phyloP scores from a whole-genome alignment of 2,797 vertebrate species.

The Acomys russatus region DNA sequence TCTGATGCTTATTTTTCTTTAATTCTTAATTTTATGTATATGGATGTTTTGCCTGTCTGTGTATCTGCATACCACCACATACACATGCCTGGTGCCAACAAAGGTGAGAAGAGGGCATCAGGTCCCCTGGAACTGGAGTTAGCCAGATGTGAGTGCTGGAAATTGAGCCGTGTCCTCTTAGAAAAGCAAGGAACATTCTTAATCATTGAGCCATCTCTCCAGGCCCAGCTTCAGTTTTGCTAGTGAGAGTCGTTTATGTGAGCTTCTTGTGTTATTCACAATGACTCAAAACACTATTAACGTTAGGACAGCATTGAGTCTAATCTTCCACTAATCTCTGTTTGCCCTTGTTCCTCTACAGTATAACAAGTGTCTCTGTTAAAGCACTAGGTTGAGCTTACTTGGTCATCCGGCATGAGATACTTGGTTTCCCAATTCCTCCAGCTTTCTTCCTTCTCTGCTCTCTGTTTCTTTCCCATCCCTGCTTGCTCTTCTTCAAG shows the following conservation, averaged over 20 bases:
- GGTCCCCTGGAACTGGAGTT: neutral
- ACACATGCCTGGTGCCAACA: neutral
- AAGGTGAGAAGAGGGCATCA: neutral
- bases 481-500: neutral
- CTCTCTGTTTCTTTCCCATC: neutral
- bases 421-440: neutral
- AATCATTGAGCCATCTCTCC: neutral
- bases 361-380: neutral
- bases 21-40: neutral
- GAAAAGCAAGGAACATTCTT: neutral
- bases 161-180: neutral
- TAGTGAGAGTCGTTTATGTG: neutral
- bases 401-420: neutral
- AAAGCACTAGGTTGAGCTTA: neutral
- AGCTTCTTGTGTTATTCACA: neutral
- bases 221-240: neutral
- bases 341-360: neutral
- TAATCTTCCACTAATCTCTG: neutral
- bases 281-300: neutral
- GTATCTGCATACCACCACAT: neutral
- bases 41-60: neutral
- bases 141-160: neutral
- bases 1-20: neutral
- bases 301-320: neutral
- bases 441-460: neutral